Percentiles rank a stretch among this genome's conserved stretches.
Evolutionary conservation across 2,888 invertebrate genomes (phyloP).

Genomic region (Tubulanus polymorphus): DNA sequence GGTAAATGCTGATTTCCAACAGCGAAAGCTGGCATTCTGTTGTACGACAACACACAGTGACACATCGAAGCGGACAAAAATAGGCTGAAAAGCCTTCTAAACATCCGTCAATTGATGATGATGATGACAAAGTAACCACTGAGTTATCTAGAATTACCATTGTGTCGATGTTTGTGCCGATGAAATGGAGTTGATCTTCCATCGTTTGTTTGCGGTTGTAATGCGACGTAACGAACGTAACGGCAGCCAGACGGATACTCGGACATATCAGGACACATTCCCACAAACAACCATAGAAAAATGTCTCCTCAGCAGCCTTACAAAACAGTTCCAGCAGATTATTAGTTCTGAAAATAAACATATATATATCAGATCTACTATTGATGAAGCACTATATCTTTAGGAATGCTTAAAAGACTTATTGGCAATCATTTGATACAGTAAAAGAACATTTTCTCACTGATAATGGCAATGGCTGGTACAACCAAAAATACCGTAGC

Average conservation of each 20-base stretch:
- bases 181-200: slow-evolving; percentile 76
- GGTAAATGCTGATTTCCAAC: too few relatives aligned
- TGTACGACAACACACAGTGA: too few relatives aligned
- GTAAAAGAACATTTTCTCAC: background rate
- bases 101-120: too few relatives aligned
- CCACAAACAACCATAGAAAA: slow-evolving; percentile 86
- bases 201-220: slow-evolving; percentile 73
- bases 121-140: too few relatives aligned
- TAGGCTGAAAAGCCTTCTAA: too few relatives aligned
- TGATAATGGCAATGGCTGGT: too few relatives aligned
- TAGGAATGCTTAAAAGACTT: background rate
- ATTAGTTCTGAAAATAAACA: slow-evolving; percentile 31
- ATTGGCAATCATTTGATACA: background rate
- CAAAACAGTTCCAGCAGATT: slow-evolving; percentile 67
- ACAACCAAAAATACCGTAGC: too few relatives aligned
- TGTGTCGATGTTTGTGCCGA: slow-evolving; percentile 78
- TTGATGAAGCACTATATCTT: too few relatives aligned
- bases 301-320: slow-evolving; percentile 69
- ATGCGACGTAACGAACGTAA: slow-evolving; percentile 73
- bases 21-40: too few relatives aligned
- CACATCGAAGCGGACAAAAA: too few relatives aligned
- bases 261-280: slow-evolving; percentile 78
- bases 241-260: slow-evolving; percentile 74
- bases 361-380: too few relatives aligned
- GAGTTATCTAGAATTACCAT: slow-evolving; percentile 61